Conservation (phyloP, 1,140 invertebrate genomes). For the Cyphomyrmex costatus region DNA sequence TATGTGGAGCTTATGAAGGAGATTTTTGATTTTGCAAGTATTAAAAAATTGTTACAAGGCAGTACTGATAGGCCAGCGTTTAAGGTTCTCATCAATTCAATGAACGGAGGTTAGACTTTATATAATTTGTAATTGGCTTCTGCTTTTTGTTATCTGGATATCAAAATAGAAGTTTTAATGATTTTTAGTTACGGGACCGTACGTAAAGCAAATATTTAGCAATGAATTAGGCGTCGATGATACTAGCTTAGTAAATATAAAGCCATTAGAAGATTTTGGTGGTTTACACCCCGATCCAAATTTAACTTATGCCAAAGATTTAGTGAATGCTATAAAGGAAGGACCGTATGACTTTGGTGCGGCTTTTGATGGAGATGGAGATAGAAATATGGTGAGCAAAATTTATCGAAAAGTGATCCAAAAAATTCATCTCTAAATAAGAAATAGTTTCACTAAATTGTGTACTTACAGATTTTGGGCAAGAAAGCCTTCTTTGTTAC, state of each 20-base stretch:
- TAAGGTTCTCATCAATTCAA: conserved; percentile 96
- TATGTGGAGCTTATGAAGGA: conserved; percentile 98
- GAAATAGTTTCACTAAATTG: conserved; percentile 35
- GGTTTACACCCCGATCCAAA: conserved; percentile 99
- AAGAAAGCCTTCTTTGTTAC: conserved; percentile 99
- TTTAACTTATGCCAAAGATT: conserved; percentile 96
- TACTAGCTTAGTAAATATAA: conserved; percentile 91
- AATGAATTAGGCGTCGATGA: conserved; percentile 93
- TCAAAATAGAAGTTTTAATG: conserved; percentile 33
- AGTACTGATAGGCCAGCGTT: conserved; percentile 90
- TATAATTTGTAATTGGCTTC: conserved; percentile 35
- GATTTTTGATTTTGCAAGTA: conserved; percentile 97
- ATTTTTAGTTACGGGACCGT: conserved; percentile 96
- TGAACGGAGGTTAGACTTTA: conserved; percentile 94
- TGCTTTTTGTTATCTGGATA: conserved; percentile 24
- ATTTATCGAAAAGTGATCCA: conserved; percentile 6
- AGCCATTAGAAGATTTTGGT: conserved; percentile 97
- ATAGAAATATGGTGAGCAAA: conserved; percentile 87
- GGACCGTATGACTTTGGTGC: conserved; percentile 97
- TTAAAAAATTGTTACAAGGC: conserved; percentile 92
- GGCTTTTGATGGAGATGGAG: conserved; percentile 99
- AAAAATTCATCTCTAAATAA: conserved; percentile 22
- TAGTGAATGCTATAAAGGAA: conserved; percentile 93
- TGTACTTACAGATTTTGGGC: conserved; percentile 93
- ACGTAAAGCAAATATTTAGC: conserved; percentile 96